Evolutionary conservation across 1,140 invertebrate genomes (phyloP), one percentile per base, ranked within the genome.

Genomic region (Drosophila parabipectinata): DNA sequence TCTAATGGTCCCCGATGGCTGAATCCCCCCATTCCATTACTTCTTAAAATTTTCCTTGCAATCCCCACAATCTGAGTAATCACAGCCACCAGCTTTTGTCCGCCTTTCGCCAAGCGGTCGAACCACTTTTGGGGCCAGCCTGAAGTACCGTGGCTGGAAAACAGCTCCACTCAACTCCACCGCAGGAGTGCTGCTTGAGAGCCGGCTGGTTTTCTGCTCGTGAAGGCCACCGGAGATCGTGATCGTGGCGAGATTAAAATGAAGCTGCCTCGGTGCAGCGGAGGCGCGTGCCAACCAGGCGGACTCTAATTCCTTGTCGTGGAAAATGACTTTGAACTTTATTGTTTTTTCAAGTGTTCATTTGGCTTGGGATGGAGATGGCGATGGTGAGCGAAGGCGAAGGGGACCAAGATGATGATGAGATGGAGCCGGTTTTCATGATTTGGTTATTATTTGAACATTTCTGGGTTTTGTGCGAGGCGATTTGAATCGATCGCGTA

Each of bases 251-350:
- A 68, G 72, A 64, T 44, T 55, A 58, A 58, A 60, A 80, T 79
- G 72, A 58, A 66, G 72, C 73, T 62, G 59, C 53, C 44, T 41
- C 64, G 60, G n/a, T 21, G 56, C 47, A 52, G 48, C 53, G 50
- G 30, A 63, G 83, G 83, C 83, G 76, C 83, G 83, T 87, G 83
- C 83, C 75, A 73, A 54, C 55, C 58, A 58, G 72, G 60, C 55
- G 32, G 58, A 51, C 61, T 71, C 55, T 51, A 57, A 66, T 79
- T 77, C 62, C 59, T 69, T 53, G 62, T 62, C 51, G 78, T 58
- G 71, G 56, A 62, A 87, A 87, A 87, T 88, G 83, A 87, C 83
- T 87, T 87, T 87, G 83, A 87, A 87, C 83, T 87, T 83, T 88
- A 88, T 85, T 87, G 83, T 88, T 79, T 73, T 63, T 48, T 21